Conservation (phyloP, 2,113 vertebrate species). For the Nematolebias whitei region DNA sequence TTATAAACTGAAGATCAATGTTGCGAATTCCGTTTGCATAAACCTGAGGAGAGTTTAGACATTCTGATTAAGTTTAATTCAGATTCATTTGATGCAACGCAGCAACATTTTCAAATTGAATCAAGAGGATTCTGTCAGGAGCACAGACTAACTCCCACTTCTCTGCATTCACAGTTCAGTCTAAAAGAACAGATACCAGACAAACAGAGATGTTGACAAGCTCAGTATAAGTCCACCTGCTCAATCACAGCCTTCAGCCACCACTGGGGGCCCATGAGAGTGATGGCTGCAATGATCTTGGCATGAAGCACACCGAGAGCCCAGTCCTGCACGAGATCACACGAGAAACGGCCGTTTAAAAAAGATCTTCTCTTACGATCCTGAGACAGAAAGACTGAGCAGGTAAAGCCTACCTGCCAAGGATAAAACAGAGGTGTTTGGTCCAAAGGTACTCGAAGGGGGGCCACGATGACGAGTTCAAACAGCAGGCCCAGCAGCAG, state of each 20-base stretch:
- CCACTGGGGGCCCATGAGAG: constrained; percentile 99
- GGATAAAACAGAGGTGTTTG: constrained; percentile 98
- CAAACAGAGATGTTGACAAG: too few species aligned
- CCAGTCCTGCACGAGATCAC: constrained; percentile 86
- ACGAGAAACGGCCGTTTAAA: constrained; percentile 1
- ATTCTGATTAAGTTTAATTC: background rate
- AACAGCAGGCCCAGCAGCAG: constrained; percentile 93
- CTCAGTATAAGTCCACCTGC: too few species aligned
- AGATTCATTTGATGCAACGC: too few species aligned
- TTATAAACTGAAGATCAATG: constrained; percentile 97
- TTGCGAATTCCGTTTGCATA: constrained; percentile 99
- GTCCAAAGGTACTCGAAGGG: constrained; percentile 94
- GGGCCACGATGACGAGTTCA: constrained; percentile 96
- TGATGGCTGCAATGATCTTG: constrained; percentile 99
- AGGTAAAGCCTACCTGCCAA: constrained; percentile 89
- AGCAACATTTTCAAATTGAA: too few species aligned
- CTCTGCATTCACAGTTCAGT: too few species aligned
- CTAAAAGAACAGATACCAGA: too few species aligned
- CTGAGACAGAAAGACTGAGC: too few species aligned
- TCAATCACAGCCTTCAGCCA: constrained; percentile 99
- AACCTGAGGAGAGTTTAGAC: constrained; percentile 74
- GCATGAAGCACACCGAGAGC: constrained; percentile 98
- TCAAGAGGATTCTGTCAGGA: too few species aligned
- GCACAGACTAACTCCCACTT: too few species aligned
- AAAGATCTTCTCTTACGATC: background rate